A percentile compares a stretch with the other conserved stretches of the same genome.
Evolutionary conservation across 2,797 vertebrate species (phyloP).

Genomic region (Tamandua tetradactyla): DNA sequence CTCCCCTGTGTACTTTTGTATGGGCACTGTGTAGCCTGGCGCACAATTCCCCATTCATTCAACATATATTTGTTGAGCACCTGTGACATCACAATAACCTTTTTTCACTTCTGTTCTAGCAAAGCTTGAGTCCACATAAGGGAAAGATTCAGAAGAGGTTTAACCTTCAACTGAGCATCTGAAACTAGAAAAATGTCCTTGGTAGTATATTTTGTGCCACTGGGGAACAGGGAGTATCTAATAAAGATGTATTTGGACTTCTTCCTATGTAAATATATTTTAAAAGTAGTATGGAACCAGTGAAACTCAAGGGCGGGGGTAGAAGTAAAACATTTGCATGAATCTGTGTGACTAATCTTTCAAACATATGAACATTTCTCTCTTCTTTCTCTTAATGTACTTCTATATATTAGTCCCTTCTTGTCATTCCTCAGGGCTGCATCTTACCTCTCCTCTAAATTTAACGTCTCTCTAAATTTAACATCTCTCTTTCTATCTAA

Average conservation of each 20-base stretch:
- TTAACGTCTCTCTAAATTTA: not conserved
- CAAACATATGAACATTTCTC: not conserved
- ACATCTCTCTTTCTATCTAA: not conserved
- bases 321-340: not conserved
- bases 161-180: not conserved
- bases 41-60: not conserved
- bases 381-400: not conserved
- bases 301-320: slow-evolving; percentile 14
- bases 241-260: not conserved
- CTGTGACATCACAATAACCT: not conserved
- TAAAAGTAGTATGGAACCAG: slow-evolving; percentile 9
- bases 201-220: not conserved
- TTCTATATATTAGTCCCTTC: not conserved
- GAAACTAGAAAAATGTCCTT: slow-evolving; percentile 17
- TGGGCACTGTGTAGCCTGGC: not conserved
- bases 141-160: slow-evolving; percentile 1
- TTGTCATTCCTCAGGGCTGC: not conserved
- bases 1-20: not conserved
- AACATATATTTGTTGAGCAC: not conserved
- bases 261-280: slow-evolving; percentile 4
- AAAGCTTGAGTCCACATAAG: not conserved
- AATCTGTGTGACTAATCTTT: not conserved
- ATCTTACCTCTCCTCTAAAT: slow-evolving; percentile 16
- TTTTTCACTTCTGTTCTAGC: not conserved
- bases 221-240: not conserved